Conservation (phyloP, 2,113 vertebrate species). For the Galemys pyrenaicus region DNA sequence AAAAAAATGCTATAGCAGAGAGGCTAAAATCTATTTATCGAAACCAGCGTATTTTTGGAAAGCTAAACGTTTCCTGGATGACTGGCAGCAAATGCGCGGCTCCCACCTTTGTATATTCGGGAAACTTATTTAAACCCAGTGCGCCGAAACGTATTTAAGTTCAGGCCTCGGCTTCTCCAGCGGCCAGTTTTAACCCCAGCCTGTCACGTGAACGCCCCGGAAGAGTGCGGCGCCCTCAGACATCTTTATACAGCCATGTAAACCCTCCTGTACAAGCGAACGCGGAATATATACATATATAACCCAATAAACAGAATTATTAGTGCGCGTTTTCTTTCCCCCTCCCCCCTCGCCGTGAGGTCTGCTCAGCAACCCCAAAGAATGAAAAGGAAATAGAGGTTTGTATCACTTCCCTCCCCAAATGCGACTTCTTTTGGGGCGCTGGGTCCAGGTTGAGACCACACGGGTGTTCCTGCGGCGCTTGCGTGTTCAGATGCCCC, state of each 20-base stretch:
- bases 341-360: neutral
- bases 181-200: slow-evolving; percentile 68
- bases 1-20: slow-evolving; percentile 73
- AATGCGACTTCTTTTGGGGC: neutral
- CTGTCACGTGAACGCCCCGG: slow-evolving; percentile 61
- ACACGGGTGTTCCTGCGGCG: neutral
- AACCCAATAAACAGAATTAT: slow-evolving; percentile 86
- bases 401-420: neutral
- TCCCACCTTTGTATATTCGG: slow-evolving; percentile 77
- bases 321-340: slow-evolving; percentile 83
- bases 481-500: neutral
- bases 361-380: slow-evolving; percentile 9
- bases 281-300: slow-evolving; percentile 86
- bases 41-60: slow-evolving; percentile 84
- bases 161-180: slow-evolving; percentile 72
- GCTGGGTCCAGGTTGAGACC: neutral
- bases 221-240: slow-evolving; percentile 70
- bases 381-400: neutral
- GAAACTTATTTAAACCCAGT: slow-evolving; percentile 82
- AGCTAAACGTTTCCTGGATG: slow-evolving; percentile 82
- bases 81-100: slow-evolving; percentile 78
- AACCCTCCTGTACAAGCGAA: slow-evolving; percentile 87
- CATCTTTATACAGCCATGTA: slow-evolving; percentile 87
- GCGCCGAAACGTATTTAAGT: slow-evolving; percentile 82
- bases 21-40: slow-evolving; percentile 85